Evolutionary conservation across 2,113 vertebrate species (phyloP), one percentile per base, ranked within the genome.

Genomic region (Platichthys flesus): DNA sequence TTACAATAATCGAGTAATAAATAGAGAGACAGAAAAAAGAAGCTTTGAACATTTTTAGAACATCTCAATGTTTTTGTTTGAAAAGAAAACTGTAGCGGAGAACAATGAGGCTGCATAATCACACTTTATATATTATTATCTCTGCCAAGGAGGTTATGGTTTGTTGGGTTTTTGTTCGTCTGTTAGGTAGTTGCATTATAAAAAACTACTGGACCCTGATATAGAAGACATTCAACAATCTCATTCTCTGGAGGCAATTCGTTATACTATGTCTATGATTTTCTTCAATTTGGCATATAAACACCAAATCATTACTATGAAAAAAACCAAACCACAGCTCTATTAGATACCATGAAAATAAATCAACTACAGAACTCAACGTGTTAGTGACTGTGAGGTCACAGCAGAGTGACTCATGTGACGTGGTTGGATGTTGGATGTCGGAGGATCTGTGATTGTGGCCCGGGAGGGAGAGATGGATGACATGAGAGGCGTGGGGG

Each of bases 351-450:
- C 23, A 14, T 13, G 16, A 1, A 31, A 21, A 28, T 49, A 64
- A 78, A 65, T 68, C 45, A 24, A 72, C 6, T 24, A 71, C 58
- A 61, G 13, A 70, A 42, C 37, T 62, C 21, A 31, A 52, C 21
- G 37, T 23, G 7, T 24, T 47, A 78, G 64, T 81, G 28, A 72
- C 59, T 45, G 4, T 77, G 67, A 76, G 73, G 79, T 76, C 75
- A 84, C 24, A 71, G 69, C 78, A 62, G 84, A 31, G 69, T 87
- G 84, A 85, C 45, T 83, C 78, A 28, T 21, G 81, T 78, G 45
- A 51, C 64, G 21, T 51, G 57, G 83, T 58, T 85, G 62, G 63
- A 85, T 54, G 83, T 55, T 85, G 62, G 63, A 85, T 54, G 84
- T 82, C 77, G 79, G 69, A 67, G 74, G 42, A 76, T 69, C 66